Evolutionary conservation across 2,888 invertebrate species (phyloP).

Genomic region (Bembecia ichneumoniformis): DNA sequence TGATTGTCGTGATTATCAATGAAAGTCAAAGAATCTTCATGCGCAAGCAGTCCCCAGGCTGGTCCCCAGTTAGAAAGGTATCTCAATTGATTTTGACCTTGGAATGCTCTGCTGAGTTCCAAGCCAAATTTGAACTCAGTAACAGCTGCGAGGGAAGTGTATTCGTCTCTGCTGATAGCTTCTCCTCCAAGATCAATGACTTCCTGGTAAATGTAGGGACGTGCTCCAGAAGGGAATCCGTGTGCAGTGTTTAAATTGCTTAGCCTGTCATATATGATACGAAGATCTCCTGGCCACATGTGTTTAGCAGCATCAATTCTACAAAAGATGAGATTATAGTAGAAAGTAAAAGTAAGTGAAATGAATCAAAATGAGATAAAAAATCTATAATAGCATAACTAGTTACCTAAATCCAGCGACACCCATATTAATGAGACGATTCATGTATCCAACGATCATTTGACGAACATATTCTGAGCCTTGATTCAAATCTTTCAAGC

Average conservation of each 20-base stretch:
- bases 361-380: background rate
- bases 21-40: constrained; percentile 78
- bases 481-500: constrained; percentile 79
- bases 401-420: constrained; percentile 84
- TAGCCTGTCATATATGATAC: constrained; percentile 75
- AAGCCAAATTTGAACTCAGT: constrained; percentile 75
- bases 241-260: constrained; percentile 75
- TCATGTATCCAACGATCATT: constrained; percentile 76
- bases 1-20: constrained; percentile 95
- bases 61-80: constrained; percentile 77
- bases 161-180: constrained; percentile 61
- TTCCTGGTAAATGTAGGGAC: constrained; percentile 82
- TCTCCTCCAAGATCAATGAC: constrained; percentile 80
- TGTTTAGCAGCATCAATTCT: constrained; percentile 85
- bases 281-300: constrained; percentile 83
- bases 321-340: constrained; percentile 1
- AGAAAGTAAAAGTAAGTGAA: background rate
- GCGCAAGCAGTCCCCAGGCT: constrained; percentile 76
- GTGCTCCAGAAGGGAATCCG: constrained; percentile 75
- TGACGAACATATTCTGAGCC: constrained; percentile 73
- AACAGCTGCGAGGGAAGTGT: constrained; percentile 74
- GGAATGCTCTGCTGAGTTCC: constrained; percentile 54
- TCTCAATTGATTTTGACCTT: constrained; percentile 74
- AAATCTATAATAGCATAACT: background rate
- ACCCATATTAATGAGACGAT: constrained; percentile 77